Evolutionary conservation across 2,113 vertebrate species (phyloP).

Genomic region (Microtus oregoni): DNA sequence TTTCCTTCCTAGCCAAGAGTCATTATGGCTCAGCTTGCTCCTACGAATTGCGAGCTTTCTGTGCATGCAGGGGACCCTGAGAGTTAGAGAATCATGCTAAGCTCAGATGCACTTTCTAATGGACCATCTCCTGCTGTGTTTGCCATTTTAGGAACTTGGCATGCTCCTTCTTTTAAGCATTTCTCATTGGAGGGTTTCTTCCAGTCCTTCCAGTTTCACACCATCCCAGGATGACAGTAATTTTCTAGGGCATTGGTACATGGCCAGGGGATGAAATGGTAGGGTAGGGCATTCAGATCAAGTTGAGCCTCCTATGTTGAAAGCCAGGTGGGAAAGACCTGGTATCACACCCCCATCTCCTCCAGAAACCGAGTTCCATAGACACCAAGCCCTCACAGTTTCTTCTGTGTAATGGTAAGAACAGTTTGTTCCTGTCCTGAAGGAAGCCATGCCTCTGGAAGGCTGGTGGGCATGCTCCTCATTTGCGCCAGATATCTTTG

Average conservation of each 20-base stretch:
- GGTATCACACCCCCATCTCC: not conserved
- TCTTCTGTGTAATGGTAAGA: not conserved
- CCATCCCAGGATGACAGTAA: not conserved
- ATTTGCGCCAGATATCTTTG: constrained; percentile 60
- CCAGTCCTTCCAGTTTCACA: not conserved
- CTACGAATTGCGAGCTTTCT: constrained; percentile 52
- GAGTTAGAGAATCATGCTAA: constrained; percentile 54
- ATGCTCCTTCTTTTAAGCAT: not conserved
- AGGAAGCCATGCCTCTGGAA: constrained; percentile 56
- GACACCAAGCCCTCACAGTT: constrained; percentile 18
- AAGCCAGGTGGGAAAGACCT: constrained; percentile 28
- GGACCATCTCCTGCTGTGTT: not conserved
- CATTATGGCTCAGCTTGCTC: not conserved
- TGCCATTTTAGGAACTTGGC: not conserved
- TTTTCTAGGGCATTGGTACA: not conserved
- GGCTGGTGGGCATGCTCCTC: constrained; percentile 43
- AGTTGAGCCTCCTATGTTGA: not conserved
- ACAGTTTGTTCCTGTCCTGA: constrained; percentile 67
- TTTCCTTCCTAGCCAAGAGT: constrained; percentile 36
- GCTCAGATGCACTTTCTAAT: constrained; percentile 21
- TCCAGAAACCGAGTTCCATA: not conserved
- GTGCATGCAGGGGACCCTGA: not conserved
- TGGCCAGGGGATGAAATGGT: not conserved
- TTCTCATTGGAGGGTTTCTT: constrained; percentile 22
- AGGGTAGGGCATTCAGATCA: too few relatives aligned